These are phyloP conservation scores for Drosophila multiciliata DNA, from an alignment of 2,888 invertebrate species.

Conservation along the genomic window DNA sequence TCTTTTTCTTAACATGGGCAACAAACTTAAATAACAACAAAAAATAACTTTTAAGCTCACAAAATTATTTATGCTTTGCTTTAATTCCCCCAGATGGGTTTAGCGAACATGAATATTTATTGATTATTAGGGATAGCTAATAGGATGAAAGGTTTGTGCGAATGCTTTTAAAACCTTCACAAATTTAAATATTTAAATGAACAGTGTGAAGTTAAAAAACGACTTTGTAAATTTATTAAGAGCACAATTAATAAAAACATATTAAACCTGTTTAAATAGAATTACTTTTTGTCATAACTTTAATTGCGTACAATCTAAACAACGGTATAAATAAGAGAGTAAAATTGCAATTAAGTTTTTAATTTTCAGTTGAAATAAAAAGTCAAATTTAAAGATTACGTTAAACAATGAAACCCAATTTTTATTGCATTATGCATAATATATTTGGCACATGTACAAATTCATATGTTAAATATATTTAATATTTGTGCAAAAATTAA, in stretches of 20 bases:
- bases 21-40: conserved; percentile 11
- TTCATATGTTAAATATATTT: background rate
- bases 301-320: background rate
- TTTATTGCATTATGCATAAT: background rate
- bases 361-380: background rate
- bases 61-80: conserved; percentile 65
- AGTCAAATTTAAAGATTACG: background rate
- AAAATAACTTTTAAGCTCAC: conserved; percentile 34
- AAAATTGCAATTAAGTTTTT: no score
- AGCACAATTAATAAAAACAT: background rate
- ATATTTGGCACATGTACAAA: background rate
- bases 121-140: background rate
- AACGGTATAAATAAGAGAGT: background rate
- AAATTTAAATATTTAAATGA: background rate
- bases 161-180: background rate
- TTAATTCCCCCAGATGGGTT: conserved; percentile 53
- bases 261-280: background rate
- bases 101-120: conserved; percentile 11
- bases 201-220: background rate
- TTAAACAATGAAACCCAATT: background rate
- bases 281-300: background rate
- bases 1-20: conserved; percentile 41
- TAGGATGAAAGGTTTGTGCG: background rate
- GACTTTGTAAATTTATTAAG: background rate
- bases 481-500: background rate